Conservation (phyloP, 2,113 vertebrate species). For the Toxotes jaculatrix region DNA sequence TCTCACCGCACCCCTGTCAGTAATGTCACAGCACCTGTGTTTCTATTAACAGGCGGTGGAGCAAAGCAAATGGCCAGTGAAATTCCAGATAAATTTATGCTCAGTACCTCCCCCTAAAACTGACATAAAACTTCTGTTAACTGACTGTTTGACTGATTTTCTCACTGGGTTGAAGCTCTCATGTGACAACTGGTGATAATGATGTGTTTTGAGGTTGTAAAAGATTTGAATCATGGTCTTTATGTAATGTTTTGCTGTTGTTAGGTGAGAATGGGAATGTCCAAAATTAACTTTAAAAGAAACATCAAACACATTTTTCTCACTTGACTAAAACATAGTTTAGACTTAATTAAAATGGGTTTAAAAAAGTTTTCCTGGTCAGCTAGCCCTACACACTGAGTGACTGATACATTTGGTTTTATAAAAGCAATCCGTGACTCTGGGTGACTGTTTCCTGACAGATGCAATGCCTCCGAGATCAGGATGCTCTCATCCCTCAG, state of each 20-base stretch:
- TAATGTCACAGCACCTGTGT: not conserved
- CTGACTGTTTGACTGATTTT: not conserved
- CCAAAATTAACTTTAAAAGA: not conserved
- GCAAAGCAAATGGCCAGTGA: no score
- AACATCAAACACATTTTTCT: not conserved
- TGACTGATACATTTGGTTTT: not conserved
- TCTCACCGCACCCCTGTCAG: not conserved
- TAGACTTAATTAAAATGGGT: not conserved
- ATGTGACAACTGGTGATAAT: not conserved
- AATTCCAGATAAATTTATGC: no score
- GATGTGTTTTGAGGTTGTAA: not conserved
- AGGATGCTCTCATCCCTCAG: slow-evolving; percentile 58
- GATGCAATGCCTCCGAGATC: slow-evolving; percentile 54
- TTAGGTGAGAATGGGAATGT: not conserved
- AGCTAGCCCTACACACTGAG: not conserved
- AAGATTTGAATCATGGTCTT: not conserved
- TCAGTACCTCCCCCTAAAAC: not conserved
- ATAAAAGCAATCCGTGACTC: not conserved
- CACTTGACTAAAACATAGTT: not conserved
- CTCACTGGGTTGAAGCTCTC: not conserved
- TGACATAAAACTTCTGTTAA: not conserved
- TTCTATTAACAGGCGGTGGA: not conserved
- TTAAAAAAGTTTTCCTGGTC: not conserved
- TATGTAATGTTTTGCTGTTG: not conserved
- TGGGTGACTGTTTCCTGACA: slow-evolving; percentile 8